Base-by-base conservation (phyloP, 2,797 vertebrate species). In the Kryptopterus vitreolus region DNA sequence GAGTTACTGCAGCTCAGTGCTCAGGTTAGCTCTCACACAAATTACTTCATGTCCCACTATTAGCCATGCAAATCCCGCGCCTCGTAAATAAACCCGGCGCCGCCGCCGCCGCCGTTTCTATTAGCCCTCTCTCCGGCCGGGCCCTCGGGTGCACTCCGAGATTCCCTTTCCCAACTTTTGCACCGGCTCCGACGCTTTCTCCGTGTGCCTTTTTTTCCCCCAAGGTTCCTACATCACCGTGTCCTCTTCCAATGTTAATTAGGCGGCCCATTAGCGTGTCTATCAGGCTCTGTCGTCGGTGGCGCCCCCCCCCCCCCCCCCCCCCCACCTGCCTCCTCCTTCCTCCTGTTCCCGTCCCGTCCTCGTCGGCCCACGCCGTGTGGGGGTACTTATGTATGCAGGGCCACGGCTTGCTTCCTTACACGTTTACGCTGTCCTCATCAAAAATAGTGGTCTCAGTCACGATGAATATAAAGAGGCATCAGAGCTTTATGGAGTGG, bases 11-110 rank as follows among this genome's bases (percentile, higher is more conserved):
- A 89, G 92, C 84, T 90, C 88, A 57, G 86, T 91, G 91, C 91
- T 91, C 90, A 71, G 89, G 90, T 92, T 94, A 93, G 94, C 94
- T 95, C 93, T 95, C 94, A 93, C 90, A 94, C 94, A 94, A 94
- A 95, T 95, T 92, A 95, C 93, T 95, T 93, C 87, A 87, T 82
- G 85, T 85, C 85, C 94, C 92, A 91, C 93, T 72, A 80, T 95
- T 95, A 94, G 92, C 91, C 92, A 94, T 93, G 94, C 92, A 95
- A 93, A 95, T 95, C 94, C 92, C 89, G 91, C 87, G 86, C 86
- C 87, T 92, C 87, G 50, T 93, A 94, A 92, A 90, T 94, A 90
- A 90, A n/a, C n/a, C n/a, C n/a, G n/a, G n/a, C n/a, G n/a, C n/a
- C n/a, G n/a, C 91, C 89, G 48, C 85, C 88, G 65, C 94, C 89